Evolutionary conservation across 1,140 invertebrate species (phyloP), one percentile per base, ranked within the genome.

Genomic region (Formica exsecta): DNA sequence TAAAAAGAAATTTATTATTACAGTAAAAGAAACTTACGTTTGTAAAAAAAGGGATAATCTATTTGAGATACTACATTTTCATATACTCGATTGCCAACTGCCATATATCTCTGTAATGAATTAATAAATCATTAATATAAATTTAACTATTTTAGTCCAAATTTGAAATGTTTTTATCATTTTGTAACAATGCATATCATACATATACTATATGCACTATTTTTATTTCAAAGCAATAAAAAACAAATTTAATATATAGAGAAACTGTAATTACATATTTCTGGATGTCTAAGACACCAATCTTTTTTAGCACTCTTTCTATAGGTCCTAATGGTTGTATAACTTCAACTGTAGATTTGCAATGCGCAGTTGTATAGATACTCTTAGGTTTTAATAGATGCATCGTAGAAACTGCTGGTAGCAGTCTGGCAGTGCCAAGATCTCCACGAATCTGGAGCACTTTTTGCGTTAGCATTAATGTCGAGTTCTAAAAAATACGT

Each of bases 31-130:
- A 65, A 85, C 5, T 54, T 87, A 90, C 90, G 51, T 90, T 91
- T 81, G 6, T 48, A 91, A 68, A 91, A 91, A 19, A 74, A 25
- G 41, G 41, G 29, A 59, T 62, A 80, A 57, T 86, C 87, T 13
- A 44, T 41, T 70, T 76, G 75, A 57, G 1, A 0, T 9, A 71
- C 0, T 32, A 86, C 25, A 29, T n/a, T 19, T 76, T 81, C 80
- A 2, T 91, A 89, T 0, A 66, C 9, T 0, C 7, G 3, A 54
- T 62, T 84, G 6, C 76, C 86, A 64, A 64, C 1, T 48, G 11
- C 44, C 19, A 79, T 87, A 41, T 66, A 32, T 70, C 11, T 19
- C 83, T 85, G 44, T 7, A 77, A 80, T n/a, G 74, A 73, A 54
- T 59, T 25, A 13, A 44, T 54, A 44, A 41, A 65, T 51, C 25